Percentiles rank a stretch among this genome's conserved stretches.
These are phyloP conservation scores for Apaloderma vittatum DNA, from an alignment of 2,113 vertebrate genomes.

Conservation along the genomic window DNA sequence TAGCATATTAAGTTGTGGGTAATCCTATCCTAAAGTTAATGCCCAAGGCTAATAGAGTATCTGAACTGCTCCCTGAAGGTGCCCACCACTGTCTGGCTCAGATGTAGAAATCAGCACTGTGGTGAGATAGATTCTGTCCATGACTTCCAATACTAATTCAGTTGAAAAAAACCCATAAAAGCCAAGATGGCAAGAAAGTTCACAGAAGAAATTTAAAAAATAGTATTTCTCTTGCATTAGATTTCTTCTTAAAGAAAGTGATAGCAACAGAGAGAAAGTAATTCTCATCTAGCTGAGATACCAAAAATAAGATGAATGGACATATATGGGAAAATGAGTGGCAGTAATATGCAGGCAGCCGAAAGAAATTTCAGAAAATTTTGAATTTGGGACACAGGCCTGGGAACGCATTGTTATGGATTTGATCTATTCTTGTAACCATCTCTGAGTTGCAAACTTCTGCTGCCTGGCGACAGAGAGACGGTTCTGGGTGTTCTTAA, in stretches of 20 bases:
- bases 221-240: neutral
- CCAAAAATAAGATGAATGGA: neutral
- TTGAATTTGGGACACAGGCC: fast-evolving
- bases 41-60: neutral
- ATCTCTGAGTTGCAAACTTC: neutral
- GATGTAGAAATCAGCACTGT: neutral
- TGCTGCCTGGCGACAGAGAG: neutral
- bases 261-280: neutral
- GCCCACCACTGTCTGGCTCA: fast-evolving
- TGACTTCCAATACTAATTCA: neutral
- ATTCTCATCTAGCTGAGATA: neutral
- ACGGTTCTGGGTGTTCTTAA: neutral
- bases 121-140: neutral
- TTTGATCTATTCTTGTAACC: neutral
- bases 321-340: neutral
- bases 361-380: neutral
- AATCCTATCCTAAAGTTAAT: neutral
- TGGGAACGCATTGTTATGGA: neutral
- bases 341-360: neutral
- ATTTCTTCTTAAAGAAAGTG: neutral
- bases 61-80: neutral
- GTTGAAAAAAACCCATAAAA: neutral
- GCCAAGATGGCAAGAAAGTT: neutral
- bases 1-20: fast-evolving
- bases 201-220: neutral